These are phyloP conservation scores for Chiloscyllium plagiosum DNA, from an alignment of 2,113 vertebrate species.

Conservation along the genomic window DNA sequence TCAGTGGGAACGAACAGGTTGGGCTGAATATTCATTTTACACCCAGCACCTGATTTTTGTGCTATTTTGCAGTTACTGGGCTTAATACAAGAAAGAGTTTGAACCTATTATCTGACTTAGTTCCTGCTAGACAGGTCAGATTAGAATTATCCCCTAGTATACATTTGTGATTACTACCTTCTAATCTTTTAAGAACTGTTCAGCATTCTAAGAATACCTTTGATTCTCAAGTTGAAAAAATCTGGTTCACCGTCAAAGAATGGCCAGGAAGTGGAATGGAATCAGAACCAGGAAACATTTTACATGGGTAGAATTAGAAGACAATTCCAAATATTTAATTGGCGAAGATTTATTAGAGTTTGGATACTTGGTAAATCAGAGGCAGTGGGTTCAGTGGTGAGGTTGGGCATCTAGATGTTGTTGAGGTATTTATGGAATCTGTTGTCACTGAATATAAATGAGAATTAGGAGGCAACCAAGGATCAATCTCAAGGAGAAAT, in stretches of 20 bases:
- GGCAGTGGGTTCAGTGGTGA: not conserved
- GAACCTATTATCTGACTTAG: not conserved
- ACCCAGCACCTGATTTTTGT: not conserved
- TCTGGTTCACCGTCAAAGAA: not conserved
- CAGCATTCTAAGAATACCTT: not conserved
- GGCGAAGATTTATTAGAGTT: not conserved
- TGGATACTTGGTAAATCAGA: not conserved
- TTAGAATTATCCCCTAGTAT: not conserved
- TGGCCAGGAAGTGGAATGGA: not conserved
- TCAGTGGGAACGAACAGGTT: not conserved
- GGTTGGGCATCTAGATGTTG: not conserved
- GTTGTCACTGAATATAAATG: not conserved
- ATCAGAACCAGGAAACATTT: not conserved
- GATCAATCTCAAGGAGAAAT: not conserved
- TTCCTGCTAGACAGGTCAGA: not conserved
- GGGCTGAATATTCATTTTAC: not conserved
- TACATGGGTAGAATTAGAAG: not conserved
- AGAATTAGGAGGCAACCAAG: not conserved
- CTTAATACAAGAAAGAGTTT: not conserved
- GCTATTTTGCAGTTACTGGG: not conserved
- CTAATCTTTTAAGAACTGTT: not conserved
- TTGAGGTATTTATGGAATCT: not conserved
- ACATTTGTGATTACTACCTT: not conserved
- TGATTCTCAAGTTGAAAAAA: not conserved
- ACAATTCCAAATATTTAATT: not conserved